Evolutionary conservation across 2,113 vertebrate species (phyloP), one percentile per base, ranked within the genome.

Genomic region (Rhynchopsitta pachyrhyncha): DNA sequence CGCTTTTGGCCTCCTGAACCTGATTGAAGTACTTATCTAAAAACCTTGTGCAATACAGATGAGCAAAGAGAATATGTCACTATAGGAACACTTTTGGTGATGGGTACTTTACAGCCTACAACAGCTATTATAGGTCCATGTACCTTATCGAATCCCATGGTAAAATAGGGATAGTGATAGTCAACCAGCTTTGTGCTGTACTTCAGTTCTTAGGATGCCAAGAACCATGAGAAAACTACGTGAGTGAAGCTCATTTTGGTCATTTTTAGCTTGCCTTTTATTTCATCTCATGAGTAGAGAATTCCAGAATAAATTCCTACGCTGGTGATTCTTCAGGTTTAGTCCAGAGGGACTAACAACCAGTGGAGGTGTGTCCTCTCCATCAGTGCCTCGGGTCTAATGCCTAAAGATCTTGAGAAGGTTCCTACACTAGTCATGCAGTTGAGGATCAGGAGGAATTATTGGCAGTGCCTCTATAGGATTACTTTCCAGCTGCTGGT

Each of bases 311-410:
- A 63, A 80, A 73, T 39, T 47, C 49, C 52, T 66, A 3, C 5
- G 6, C 41, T 57, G 37, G 16, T 63, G 33, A 53, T 20, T 70
- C 31, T 63, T 76, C 37, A 22, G 22, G 13, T 47, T 90, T 50
- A 29, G 57, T 41, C 39, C 55, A 52, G 42, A 75, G 29, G 62
- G 33, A 57, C 84, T 89, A 84, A 35, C 28, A 60, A 4, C 9
- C 47, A 71, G 15, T 24, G 20, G 68, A 92, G 14, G 5, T 25
- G 9, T 69, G 60, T 60, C 25, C 11, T 42, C 23, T 50, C 66
- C 27, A 70, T 14, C 59, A 31, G 0, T 8, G 31, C 25, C 46
- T 41, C 1, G 0, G 17, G 19, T 53, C 50, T 77, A 33, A 33
- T 13, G 18, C 47, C 52, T 66, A 17, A 59, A 91, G 37, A 8